Evolutionary conservation across 2,888 invertebrate genomes (phyloP), one percentile per base, ranked within the genome.

Genomic region (Crematogaster levior): DNA sequence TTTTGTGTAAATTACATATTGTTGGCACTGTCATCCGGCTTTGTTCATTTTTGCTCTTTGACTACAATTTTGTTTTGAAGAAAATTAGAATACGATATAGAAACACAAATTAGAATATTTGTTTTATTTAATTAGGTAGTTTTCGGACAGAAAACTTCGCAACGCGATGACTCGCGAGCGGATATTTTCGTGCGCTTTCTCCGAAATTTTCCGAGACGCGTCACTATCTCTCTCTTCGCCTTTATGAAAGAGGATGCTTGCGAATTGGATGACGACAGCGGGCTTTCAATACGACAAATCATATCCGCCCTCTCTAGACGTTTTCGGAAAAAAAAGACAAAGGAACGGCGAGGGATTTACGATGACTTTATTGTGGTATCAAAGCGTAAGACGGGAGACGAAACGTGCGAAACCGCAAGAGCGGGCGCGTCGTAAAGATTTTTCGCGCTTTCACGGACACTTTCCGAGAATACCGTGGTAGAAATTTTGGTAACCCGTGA

Each of bases 181-280:
- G 75, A 70, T 80, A 80, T 75, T 68, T 66, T 43, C 51, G 70
- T 68, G 40, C 53, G 75, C 7, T 53, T 58, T 46, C 60, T 56
- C 58, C 24, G 61, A 46, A 37, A 40, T 58, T 27, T 43, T 46
- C 37, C 73, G 30, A 51, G 81, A 61, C 40, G n/a, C 73, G 70
- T 81, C 81, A 66, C 34, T 34, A n/a, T 61, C 48, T 73, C 61
- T 63, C 24, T 75, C 24, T 2, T 60, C 18, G 3, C 24, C n/a
- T 53, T 70, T 27, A 30, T 18, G 60, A 34, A 68, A n/a, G n/a
- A 9, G n/a, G 66, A 43, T 21, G 53, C 12, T 40, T 56, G 18
- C 77, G 56, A 79, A 70, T 79, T 34, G 10, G 60, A 48, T 9
- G 46, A 30, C 18, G 30, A 34, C 58, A 15, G 51, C 43, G 12